A percentile compares a stretch with the other conserved stretches of the same genome.
Evolutionary conservation across 1,140 invertebrate genomes (phyloP).

Genomic region (Danaus melanippus): DNA sequence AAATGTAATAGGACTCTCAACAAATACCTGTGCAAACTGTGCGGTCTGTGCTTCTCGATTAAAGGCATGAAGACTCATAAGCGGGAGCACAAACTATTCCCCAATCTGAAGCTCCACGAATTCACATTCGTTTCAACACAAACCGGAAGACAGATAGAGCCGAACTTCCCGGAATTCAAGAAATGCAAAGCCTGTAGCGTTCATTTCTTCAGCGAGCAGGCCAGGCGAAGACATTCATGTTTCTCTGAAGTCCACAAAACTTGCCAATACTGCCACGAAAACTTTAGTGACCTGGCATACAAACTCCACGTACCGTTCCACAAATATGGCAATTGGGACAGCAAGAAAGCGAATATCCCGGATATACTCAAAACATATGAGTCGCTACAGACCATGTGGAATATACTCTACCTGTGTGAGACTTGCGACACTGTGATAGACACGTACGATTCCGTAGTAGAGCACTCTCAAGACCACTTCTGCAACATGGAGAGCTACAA

Average conservation of each 20-base stretch:
- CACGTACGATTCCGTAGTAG: conserved; percentile 19
- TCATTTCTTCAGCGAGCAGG: conserved; percentile 7
- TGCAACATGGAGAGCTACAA: conserved; percentile 22
- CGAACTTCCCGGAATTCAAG: conserved; percentile 21
- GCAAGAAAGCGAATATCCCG: conserved; percentile 8
- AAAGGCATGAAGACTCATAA: conserved; percentile 14
- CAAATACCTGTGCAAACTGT: conserved; percentile 14
- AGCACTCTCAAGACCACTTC: conserved; percentile 31
- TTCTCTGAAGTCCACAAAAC: conserved; percentile 11
- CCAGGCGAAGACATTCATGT: conserved; percentile 19
- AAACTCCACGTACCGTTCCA: conserved; percentile 28
- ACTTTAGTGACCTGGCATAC: conserved; percentile 24
- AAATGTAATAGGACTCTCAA: too few relatives aligned
- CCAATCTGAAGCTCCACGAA: conserved; percentile 16
- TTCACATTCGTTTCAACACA: conserved; percentile 19
- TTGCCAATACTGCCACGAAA: conserved; percentile 18
- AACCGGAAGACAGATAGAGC: conserved; percentile 10
- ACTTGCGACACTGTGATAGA: conserved; percentile 22
- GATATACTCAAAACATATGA: conserved; percentile 23
- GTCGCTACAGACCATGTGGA: conserved; percentile 22
- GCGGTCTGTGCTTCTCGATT: conserved; percentile 18
- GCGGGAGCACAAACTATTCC: conserved; percentile 8
- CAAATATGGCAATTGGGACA: conserved; percentile 6
- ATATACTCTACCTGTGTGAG: conserved; percentile 23
- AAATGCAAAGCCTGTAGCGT: conserved; percentile 21